Base-by-base conservation (phyloP, 2,888 invertebrate genomes). In the Watsonalla binaria region DNA sequence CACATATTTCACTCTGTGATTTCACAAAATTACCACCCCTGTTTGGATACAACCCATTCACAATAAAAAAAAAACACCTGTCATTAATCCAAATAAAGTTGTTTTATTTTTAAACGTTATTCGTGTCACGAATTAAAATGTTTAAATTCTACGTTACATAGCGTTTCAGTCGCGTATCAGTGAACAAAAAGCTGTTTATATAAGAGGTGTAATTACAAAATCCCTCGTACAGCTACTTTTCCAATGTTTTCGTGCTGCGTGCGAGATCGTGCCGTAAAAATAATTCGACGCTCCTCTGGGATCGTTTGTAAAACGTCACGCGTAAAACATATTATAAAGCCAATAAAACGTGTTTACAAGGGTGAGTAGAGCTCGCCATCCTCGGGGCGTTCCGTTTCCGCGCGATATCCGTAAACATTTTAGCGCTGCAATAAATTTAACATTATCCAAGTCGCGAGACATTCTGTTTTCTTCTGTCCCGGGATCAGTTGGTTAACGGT, bases 271-370 rank as follows among this genome's bases (percentile, higher is more conserved):
- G 87, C 85, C 84, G 87, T 87, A 89, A 88, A 89, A 90, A 90
- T 87, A 86, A 90, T 89, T 89, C 89, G 87, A 80, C 82, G 83
- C 80, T 89, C 84, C 80, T 82, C 84, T 60, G 84, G 86, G 90
- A 90, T 90, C 90, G 90, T 90, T 90, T 90, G 89, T 90, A 88
- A 90, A 90, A 89, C 89, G 89, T 90, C 90, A 90, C 90, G 89
- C 89, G 90, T 90, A 89, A 89, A 90, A 90, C 90, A 90, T 90
- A 90, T 90, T 90, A 90, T 90, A 90, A 90, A 90, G 88, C 90
- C 90, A 90, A 90, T 90, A 90, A 90, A 90, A 89, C 88, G 90
- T 89, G 90, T 90, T 90, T 90, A 90, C 89, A 90, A 87, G 90
- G 89, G 89, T 86, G 90, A 86, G 84, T 82, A 79, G 83, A 78